Evolutionary conservation across 2,113 vertebrate genomes (phyloP).

Genomic region (Tichodroma muraria): DNA sequence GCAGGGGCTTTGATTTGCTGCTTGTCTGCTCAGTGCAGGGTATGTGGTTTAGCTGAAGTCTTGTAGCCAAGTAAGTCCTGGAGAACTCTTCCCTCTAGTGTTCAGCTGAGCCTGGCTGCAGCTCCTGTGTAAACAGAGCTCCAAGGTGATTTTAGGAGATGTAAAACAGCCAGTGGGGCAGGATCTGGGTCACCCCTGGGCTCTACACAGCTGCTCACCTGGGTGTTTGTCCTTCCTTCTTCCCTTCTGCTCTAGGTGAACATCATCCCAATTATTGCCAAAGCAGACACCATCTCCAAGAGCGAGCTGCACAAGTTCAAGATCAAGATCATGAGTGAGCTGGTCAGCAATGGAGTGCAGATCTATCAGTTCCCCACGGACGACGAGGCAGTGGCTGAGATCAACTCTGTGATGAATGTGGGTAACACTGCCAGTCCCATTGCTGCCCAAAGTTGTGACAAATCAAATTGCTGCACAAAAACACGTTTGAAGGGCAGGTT

Average conservation of each 20-base stretch:
- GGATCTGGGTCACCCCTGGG: fast-evolving
- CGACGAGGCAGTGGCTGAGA: conserved; percentile 90
- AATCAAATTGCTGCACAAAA: not conserved
- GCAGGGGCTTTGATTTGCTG: not conserved
- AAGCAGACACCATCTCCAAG: conserved; percentile 98
- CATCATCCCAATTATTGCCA: conserved; percentile 97
- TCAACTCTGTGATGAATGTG: conserved; percentile 97
- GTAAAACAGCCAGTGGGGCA: not conserved
- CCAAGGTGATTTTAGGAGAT: not conserved
- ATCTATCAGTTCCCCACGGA: conserved; percentile 98
- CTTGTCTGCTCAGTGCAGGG: not conserved
- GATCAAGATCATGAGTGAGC: conserved; percentile 98
- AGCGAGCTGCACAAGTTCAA: conserved; percentile 98
- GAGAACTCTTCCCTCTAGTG: conserved; percentile 44
- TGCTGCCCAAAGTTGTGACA: not conserved
- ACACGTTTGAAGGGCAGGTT: not conserved
- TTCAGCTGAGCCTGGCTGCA: not conserved
- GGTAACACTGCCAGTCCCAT: conserved; percentile 10
- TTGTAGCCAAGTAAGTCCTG: not conserved
- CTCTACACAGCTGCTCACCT: not conserved
- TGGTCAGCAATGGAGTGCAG: conserved; percentile 97
- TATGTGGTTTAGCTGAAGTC: not conserved
- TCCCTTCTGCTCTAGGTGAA: conserved; percentile 79
- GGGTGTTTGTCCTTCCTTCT: not conserved
- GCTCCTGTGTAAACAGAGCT: not conserved